These are phyloP conservation scores for Alca torda DNA, from an alignment of 2,797 vertebrate species.

Conservation along the genomic window DNA sequence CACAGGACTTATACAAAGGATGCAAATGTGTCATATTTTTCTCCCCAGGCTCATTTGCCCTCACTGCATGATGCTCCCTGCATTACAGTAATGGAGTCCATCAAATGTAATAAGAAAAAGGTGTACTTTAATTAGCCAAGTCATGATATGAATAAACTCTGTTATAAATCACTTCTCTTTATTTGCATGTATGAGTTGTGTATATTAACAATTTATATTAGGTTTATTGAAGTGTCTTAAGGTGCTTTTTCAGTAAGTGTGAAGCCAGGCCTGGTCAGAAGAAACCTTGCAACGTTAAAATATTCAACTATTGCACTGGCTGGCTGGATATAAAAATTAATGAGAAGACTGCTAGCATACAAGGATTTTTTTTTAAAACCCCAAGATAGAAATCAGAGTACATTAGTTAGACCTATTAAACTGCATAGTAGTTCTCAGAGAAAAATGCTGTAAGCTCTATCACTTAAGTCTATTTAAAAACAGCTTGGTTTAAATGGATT, in stretches of 20 bases:
- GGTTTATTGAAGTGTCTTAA: neutral
- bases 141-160: slow-evolving; percentile 28
- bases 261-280: neutral
- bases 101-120: slow-evolving; percentile 60
- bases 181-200: slow-evolving; percentile 25
- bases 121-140: slow-evolving; percentile 64
- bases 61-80: neutral
- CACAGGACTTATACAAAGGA: neutral
- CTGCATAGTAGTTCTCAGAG: neutral
- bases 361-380: neutral
- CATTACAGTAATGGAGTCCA: slow-evolving; percentile 60
- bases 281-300: neutral
- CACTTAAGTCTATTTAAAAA: neutral
- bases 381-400: neutral
- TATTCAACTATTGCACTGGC: neutral
- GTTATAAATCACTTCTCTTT: slow-evolving; percentile 56
- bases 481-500: slow-evolving; percentile 14
- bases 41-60: neutral
- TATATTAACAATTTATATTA: slow-evolving; percentile 6
- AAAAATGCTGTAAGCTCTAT: neutral
- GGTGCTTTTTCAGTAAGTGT: neutral
- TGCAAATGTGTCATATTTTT: neutral
- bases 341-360: neutral
- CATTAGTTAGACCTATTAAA: neutral
- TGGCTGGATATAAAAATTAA: neutral